Percentiles rank a stretch among this genome's conserved stretches.
Conservation (phyloP, 2,797 vertebrate species). For the Momotus momota region DNA sequence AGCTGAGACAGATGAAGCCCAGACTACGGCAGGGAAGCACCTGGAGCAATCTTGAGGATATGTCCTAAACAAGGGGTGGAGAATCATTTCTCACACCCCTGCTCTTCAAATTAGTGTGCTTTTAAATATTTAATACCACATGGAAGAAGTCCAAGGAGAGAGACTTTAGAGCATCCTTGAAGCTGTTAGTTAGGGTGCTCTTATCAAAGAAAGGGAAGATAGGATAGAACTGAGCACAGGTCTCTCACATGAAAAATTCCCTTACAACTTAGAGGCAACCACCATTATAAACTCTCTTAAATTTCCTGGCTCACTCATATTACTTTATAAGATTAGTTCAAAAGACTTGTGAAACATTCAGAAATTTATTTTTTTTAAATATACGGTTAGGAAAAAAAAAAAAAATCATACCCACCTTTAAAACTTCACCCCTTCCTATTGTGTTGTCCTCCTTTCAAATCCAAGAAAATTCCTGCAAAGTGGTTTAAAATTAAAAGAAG, state of each 20-base stretch:
- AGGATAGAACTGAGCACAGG: not conserved
- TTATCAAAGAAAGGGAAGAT: not conserved
- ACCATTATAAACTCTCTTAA: not conserved
- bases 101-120: not conserved
- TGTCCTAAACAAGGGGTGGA: not conserved
- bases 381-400: not conserved
- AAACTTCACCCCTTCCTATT: not conserved
- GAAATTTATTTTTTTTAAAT: not conserved
- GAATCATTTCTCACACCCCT: not conserved
- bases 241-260: not conserved
- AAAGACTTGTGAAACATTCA: not conserved
- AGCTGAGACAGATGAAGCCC: not conserved
- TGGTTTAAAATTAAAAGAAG: not conserved
- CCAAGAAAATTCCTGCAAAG: not conserved
- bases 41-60: not conserved
- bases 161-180: not conserved
- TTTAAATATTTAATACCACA: not conserved
- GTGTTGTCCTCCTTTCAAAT: not conserved
- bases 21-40: not conserved
- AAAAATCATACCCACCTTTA: not conserved
- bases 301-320: not conserved
- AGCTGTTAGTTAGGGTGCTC: not conserved
- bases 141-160: not conserved
- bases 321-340: not conserved
- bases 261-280: not conserved